Conservation (phyloP, 2,888 invertebrate species). For the Allolobophora icterica region DNA sequence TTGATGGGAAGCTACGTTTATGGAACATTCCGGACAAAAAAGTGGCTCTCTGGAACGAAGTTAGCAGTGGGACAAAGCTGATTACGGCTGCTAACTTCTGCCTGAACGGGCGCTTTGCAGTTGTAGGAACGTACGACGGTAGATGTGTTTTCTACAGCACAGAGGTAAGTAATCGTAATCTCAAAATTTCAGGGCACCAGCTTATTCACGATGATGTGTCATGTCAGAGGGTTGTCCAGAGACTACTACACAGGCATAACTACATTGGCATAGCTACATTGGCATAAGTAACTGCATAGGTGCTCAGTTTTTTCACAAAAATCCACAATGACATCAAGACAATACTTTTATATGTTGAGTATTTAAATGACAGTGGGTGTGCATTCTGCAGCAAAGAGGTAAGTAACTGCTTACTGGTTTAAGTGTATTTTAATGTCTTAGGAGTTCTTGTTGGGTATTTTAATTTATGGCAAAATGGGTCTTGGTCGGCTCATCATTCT, state of each 20-base stretch:
- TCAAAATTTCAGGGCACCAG: too few relatives aligned
- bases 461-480: not conserved
- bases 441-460: not conserved
- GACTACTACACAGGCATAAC: not conserved
- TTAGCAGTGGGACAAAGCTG: conserved; percentile 76
- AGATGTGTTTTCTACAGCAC: conserved; percentile 97
- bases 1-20: conserved; percentile 95
- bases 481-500: not conserved
- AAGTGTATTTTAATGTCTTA: not conserved
- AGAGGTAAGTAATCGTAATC: conserved; percentile 69
- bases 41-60: conserved; percentile 77
- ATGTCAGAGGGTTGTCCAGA: not conserved
- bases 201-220: too few relatives aligned
- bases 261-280: not conserved
- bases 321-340: too few relatives aligned
- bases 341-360: not conserved
- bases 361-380: not conserved
- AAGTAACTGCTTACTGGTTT: not conserved
- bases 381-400: not conserved
- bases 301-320: not conserved
- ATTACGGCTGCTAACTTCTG: conserved; percentile 97
- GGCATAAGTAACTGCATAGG: not conserved
- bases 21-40: conserved; percentile 99
- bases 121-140: conserved; percentile 97
- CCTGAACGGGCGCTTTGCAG: conserved; percentile 95